phyloP scores from a whole-genome alignment of 2,888 invertebrate species.

The Stenurella melanura region DNA sequence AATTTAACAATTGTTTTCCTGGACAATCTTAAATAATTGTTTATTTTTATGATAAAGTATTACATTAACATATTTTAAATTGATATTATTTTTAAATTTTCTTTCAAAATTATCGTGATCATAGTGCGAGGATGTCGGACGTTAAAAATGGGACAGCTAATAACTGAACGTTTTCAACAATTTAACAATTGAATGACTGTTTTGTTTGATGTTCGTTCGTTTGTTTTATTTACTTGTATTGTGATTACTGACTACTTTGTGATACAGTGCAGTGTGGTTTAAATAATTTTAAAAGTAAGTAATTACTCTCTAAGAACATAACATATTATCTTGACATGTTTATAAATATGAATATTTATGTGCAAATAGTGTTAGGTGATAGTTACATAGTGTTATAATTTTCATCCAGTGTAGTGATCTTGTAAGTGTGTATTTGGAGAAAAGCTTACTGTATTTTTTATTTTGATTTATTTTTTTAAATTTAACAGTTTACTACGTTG shows the following conservation, averaged over 20 bases:
- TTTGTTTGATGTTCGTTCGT: neutral
- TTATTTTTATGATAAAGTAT: conserved; percentile 35
- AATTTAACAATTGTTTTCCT: conserved; percentile 38
- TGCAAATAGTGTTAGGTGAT: neutral
- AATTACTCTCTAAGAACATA: neutral
- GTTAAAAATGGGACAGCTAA: neutral
- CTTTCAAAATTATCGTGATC: neutral
- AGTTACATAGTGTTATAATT: neutral
- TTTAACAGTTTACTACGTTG: too few species aligned
- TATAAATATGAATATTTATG: neutral
- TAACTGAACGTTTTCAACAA: neutral
- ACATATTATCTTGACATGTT: neutral
- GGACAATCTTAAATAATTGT: conserved; percentile 36
- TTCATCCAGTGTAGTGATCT: neutral
- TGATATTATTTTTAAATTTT: conserved; percentile 6
- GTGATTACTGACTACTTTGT: neutral
- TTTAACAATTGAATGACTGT: neutral
- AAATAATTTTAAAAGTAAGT: conserved; percentile 1
- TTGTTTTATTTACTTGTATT: neutral
- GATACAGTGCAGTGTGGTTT: neutral
- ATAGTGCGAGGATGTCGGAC: neutral
- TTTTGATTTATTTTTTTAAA: too few species aligned
- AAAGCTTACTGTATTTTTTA: neutral
- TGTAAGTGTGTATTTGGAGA: neutral
- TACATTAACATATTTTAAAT: conserved; percentile 14